Evolutionary conservation across 2,797 vertebrate genomes (phyloP), one percentile per base, ranked within the genome.

Genomic region (Thamnophis elegans): DNA sequence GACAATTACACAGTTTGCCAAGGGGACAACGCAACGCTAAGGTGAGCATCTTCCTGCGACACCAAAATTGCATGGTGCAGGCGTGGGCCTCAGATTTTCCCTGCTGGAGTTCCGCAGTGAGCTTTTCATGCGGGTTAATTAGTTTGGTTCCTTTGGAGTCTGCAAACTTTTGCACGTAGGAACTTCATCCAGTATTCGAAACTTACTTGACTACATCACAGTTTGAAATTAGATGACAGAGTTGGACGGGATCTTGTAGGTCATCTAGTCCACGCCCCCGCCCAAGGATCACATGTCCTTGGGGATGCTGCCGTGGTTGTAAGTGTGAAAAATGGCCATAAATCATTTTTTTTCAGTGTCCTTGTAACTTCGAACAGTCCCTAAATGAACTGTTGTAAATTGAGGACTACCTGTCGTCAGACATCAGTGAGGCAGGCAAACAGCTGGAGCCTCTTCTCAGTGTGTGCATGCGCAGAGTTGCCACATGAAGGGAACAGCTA

Each of bases 1-100:
- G 98, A 99, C 97, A 99, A 99, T 97, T 99, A 99, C 96, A 99
- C 99, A 0, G 98, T 99, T 91, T 96, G 98, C 91, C 98, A 99
- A 97, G 98, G 98, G 32, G 98, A 99, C 92, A 98, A 98, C 56
- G 98, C 98, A 96, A 98, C 98, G 94, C 97, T 99, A 97, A 99
- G 98, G 99, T 99, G 97, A 97, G 95, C 91, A 92, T 53, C 26
- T n/a, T 11, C 16, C 4, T 51, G 36, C 3, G 12, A 91, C 2
- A 1, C 8, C 22, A 3, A 25, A 16, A 54, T 32, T 5, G 4
- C 25, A 0, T 53, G 1, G n/a, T 1, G 6, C 22, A 53, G 25
- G 87, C 10, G 10, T 22, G 26, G 3, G 16, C 3, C 25, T 47
- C 51, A 51, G 9, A 26, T 10, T 58, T 36, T 86, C 8, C 53